phyloP scores from a whole-genome alignment of 2,113 vertebrate species.

The Caranx ignobilis region DNA sequence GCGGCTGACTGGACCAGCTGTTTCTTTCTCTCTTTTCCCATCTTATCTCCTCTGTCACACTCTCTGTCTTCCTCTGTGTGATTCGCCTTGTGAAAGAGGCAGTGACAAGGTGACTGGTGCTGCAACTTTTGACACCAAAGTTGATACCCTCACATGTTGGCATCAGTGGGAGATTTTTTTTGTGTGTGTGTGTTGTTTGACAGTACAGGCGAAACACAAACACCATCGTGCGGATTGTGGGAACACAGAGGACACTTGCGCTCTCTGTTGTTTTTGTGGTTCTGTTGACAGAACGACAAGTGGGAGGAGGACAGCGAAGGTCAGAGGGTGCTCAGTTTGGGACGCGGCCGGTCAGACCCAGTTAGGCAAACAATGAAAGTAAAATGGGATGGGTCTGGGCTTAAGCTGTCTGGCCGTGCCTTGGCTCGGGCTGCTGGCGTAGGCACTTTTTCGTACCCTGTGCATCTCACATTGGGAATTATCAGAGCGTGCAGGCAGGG shows the following conservation, averaged over 20 bases:
- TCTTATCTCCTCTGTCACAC: slow-evolving; percentile 59
- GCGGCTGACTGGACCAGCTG: slow-evolving; percentile 66
- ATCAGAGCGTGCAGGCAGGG: slow-evolving; percentile 63
- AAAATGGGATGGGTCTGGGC: slow-evolving; percentile 65
- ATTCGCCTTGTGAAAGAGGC: slow-evolving; percentile 33
- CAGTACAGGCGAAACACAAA: slow-evolving; percentile 39
- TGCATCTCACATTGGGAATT: slow-evolving; percentile 65
- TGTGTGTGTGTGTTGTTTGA: slow-evolving; percentile 25
- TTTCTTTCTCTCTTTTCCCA: slow-evolving; percentile 51
- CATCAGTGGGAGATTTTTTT: slow-evolving; percentile 21
- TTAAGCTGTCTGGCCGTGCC: slow-evolving; percentile 71
- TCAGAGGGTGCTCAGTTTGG: slow-evolving; percentile 55
- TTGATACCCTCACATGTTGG: slow-evolving; percentile 41
- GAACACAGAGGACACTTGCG: slow-evolving; percentile 49
- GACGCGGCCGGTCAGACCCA: slow-evolving; percentile 45
- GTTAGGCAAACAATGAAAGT: slow-evolving; percentile 62
- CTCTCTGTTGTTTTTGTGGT: slow-evolving; percentile 45
- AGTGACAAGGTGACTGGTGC: slow-evolving; percentile 41
- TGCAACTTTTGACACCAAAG: slow-evolving; percentile 51
- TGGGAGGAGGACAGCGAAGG: slow-evolving; percentile 54
- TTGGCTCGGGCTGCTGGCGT: slow-evolving; percentile 73
- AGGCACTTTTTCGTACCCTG: slow-evolving; percentile 68
- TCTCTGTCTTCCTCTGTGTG: slow-evolving; percentile 50
- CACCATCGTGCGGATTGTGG: slow-evolving; percentile 37
- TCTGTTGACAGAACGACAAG: slow-evolving; percentile 42